Evolutionary conservation across 2,113 vertebrate genomes (phyloP).

Genomic region (Plectropomus leopardus): DNA sequence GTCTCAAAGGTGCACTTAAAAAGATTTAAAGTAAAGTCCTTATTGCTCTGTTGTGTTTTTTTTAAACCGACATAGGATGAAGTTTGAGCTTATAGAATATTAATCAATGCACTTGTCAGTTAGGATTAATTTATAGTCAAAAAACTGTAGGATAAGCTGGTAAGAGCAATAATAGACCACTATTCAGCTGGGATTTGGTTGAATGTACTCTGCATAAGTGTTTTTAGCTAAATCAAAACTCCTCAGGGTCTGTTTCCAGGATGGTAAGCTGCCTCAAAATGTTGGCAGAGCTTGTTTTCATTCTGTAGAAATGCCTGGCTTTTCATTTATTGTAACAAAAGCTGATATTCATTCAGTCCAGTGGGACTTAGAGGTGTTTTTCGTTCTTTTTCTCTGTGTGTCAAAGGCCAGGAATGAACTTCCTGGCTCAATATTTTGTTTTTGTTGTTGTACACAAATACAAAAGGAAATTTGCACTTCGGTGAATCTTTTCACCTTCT

Average conservation of each 20-base stretch:
- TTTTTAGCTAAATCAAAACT: background rate
- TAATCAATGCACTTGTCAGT: conserved; percentile 12
- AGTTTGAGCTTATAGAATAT: background rate
- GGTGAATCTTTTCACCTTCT: background rate
- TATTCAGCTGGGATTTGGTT: background rate
- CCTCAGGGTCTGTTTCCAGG: background rate
- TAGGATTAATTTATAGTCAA: background rate
- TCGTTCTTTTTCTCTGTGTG: background rate
- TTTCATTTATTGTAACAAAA: background rate
- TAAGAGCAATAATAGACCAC: background rate
- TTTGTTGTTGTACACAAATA: background rate
- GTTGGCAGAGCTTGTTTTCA: background rate
- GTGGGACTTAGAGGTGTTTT: background rate
- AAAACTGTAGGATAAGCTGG: background rate
- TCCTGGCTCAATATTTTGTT: background rate
- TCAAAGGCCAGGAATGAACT: background rate
- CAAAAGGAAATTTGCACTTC: background rate
- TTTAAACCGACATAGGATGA: background rate
- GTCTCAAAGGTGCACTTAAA: background rate
- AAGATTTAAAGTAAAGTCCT: background rate
- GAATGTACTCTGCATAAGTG: background rate
- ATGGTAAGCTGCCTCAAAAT: conserved; percentile 5
- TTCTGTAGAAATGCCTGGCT: conserved; percentile 4
- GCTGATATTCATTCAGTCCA: background rate
- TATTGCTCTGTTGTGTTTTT: background rate